phyloP scores from a whole-genome alignment of 2,888 invertebrate genomes.

The Phlogophora meticulosa region DNA sequence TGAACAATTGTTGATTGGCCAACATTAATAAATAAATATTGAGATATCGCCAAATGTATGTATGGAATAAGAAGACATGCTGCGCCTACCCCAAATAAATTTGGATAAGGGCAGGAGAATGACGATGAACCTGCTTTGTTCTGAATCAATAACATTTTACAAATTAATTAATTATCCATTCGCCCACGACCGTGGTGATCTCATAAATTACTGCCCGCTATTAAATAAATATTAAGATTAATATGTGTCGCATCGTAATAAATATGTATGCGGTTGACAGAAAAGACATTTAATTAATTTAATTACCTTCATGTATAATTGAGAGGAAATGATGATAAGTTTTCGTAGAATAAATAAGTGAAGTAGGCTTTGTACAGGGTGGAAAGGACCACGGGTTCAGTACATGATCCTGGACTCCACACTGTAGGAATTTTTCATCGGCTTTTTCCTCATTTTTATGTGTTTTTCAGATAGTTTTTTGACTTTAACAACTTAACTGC shows the following conservation, averaged over 20 bases:
- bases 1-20: too few species aligned
- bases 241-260: slow-evolving; percentile 42
- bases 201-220: slow-evolving; percentile 43
- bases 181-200: slow-evolving; percentile 4
- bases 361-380: not conserved
- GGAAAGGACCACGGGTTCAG: too few species aligned
- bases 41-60: too few species aligned
- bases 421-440: too few species aligned
- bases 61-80: too few species aligned
- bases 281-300: slow-evolving; percentile 48
- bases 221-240: slow-evolving; percentile 37
- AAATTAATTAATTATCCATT: slow-evolving; percentile 5
- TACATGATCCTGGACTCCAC: too few species aligned
- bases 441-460: too few species aligned
- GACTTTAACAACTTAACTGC: too few species aligned
- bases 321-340: slow-evolving; percentile 7
- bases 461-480: too few species aligned
- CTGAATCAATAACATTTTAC: slow-evolving; percentile 33
- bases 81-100: too few species aligned
- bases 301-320: slow-evolving; percentile 38
- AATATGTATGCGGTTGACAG: slow-evolving; percentile 55
- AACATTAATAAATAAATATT: too few species aligned
- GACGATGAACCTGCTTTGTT: slow-evolving; percentile 11
- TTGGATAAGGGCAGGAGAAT: too few species aligned
- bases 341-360: slow-evolving; percentile 13